Conservation (phyloP, 2,888 invertebrate species). For the Xestia rhomboidea region DNA sequence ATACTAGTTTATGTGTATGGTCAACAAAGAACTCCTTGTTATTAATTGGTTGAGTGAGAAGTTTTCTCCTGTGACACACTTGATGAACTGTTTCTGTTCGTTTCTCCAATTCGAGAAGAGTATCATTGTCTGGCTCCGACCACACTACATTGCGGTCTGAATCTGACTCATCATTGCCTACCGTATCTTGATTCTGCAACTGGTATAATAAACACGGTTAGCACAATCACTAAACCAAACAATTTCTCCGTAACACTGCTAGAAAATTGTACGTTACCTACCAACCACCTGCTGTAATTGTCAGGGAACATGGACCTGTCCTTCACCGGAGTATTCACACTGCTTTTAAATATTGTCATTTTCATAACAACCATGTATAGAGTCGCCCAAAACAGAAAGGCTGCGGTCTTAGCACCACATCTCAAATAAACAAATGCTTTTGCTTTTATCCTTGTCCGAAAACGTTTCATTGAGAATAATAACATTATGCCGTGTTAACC, state of each 20-base stretch:
- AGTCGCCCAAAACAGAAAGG: slow-evolving; percentile 87
- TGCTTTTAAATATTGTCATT: slow-evolving; percentile 88
- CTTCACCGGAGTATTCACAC: slow-evolving; percentile 77
- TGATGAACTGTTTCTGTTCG: slow-evolving; percentile 85
- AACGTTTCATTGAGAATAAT: slow-evolving; percentile 80
- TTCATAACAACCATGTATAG: slow-evolving; percentile 88
- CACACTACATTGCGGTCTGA: slow-evolving; percentile 74
- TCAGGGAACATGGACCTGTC: slow-evolving; percentile 85
- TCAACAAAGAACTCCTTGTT: slow-evolving; percentile 94
- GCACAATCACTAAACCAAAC: slow-evolving; percentile 9
- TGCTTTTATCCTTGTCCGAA: slow-evolving; percentile 80
- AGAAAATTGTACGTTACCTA: slow-evolving; percentile 78
- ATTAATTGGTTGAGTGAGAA: slow-evolving; percentile 89
- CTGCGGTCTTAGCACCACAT: slow-evolving; percentile 87
- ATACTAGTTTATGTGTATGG: slow-evolving; percentile 92
- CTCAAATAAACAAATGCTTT: slow-evolving; percentile 82
- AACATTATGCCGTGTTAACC: slow-evolving; percentile 77
- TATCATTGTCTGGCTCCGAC: slow-evolving; percentile 83
- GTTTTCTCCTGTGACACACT: slow-evolving; percentile 85
- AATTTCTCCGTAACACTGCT: slow-evolving; percentile 12
- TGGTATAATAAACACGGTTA: slow-evolving; percentile 62
- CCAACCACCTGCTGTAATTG: slow-evolving; percentile 88
- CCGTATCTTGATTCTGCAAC: slow-evolving; percentile 83
- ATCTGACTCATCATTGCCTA: slow-evolving; percentile 80
- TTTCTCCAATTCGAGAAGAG: slow-evolving; percentile 86